Evolutionary conservation across 2,888 invertebrate species (phyloP), one percentile per base, ranked within the genome.

Genomic region (Nemotelus pantherinus): DNA sequence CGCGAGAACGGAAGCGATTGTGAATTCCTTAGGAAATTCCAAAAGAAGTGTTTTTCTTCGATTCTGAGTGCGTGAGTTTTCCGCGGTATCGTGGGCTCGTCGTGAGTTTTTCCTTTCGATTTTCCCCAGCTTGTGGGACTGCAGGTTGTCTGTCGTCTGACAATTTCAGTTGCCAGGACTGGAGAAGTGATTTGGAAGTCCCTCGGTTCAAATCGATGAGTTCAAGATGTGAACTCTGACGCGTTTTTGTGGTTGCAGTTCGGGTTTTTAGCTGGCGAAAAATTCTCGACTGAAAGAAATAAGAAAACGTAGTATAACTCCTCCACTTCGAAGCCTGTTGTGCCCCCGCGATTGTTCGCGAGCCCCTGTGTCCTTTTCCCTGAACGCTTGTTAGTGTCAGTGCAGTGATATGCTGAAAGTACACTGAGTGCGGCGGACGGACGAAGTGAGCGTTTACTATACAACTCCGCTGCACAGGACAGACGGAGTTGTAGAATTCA

Each of bases 401-500:
- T 70, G 70, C n/a, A 47, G 53, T 53, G 53, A 10, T 6, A 44
- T 70, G 70, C 7, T 43, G 10, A 41, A 70, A 70, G 70, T 53
- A 70, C 55, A 53, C 5, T 70, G 41, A 55, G 39, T 55, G 70
- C 55, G 53, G 43, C 53, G 53, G 53, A 48, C 68, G 45, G 68
- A 68, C 68, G 48, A 48, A 47, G 47, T 50, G 65, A 50, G 7
- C 10, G 50, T 57, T 39, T 48, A 67, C 48, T 48, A 25, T 6
- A 67, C 67, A 50, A 47, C n/a, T 7, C 47, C 47, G 39, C 63
- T 63, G 63, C 41, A 41, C 7, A 7, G 7, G 63, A 6, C 65
- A 47, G 70, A 70, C 70, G 53, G 55, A 70, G 70, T 70, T 70
- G 70, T 41, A 70, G 48, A 57, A 10, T 53, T 70, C 70, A 70